Conservation (phyloP, 2,113 vertebrate genomes). For the Tenebrosternarchus preto region DNA sequence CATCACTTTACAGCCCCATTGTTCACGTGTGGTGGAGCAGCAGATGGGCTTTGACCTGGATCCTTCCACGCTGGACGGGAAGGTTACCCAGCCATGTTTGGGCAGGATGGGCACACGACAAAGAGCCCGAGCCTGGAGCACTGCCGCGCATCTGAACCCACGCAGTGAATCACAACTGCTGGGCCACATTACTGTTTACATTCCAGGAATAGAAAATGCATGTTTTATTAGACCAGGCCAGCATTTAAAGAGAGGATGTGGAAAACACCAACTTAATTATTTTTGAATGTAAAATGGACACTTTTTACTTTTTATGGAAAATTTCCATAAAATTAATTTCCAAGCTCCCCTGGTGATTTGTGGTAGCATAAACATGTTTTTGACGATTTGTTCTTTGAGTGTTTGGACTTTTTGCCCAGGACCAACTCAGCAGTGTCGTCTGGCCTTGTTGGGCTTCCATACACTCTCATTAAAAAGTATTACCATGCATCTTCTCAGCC, state of each 20-base stretch:
- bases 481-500: constrained; percentile 12
- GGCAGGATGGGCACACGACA: constrained; percentile 21
- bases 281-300: constrained; percentile 26
- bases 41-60: constrained; percentile 55
- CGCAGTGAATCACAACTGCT: constrained; percentile 59
- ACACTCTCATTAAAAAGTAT: constrained; percentile 19
- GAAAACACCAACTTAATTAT: constrained; percentile 37
- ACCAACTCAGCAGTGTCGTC: neutral
- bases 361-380: neutral
- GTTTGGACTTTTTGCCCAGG: neutral
- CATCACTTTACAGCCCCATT: constrained; percentile 37
- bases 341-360: neutral
- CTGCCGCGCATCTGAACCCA: constrained; percentile 63
- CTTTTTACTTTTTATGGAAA: constrained; percentile 48
- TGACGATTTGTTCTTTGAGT: neutral
- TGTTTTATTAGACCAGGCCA: constrained; percentile 65
- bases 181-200: constrained; percentile 65
- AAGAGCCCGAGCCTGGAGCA: constrained; percentile 52
- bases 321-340: constrained; percentile 50
- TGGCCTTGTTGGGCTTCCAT: constrained; percentile 5
- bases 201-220: constrained; percentile 74
- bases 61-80: constrained; percentile 29
- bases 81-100: constrained; percentile 46
- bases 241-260: constrained; percentile 47
- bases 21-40: constrained; percentile 33